Conservation (phyloP, 2,797 vertebrate species). For the Lagocephalus sceleratus region DNA sequence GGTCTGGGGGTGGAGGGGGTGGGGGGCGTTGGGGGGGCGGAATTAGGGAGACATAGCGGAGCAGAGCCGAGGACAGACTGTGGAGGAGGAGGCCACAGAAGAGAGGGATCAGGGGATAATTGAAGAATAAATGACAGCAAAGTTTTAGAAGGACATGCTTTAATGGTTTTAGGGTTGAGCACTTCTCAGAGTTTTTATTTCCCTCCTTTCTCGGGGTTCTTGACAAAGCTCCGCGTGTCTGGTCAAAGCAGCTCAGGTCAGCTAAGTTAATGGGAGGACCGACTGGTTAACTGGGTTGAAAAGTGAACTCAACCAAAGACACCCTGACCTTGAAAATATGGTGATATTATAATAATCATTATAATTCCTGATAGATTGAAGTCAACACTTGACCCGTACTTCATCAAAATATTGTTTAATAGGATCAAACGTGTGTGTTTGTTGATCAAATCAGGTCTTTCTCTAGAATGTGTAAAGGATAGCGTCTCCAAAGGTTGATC, state of each 20-base stretch:
- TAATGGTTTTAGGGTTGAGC: slow-evolving; percentile 68
- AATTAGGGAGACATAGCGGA: slow-evolving; percentile 44
- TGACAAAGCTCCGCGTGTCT: slow-evolving; percentile 44
- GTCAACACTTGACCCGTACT: no score
- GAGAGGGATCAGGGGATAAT: slow-evolving; percentile 55
- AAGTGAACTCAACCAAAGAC: slow-evolving; percentile 46
- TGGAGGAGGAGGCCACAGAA: slow-evolving; percentile 48
- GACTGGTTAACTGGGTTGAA: slow-evolving; percentile 41
- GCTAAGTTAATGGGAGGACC: slow-evolving; percentile 41
- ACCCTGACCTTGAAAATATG: slow-evolving; percentile 31
- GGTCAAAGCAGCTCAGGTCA: slow-evolving; percentile 51
- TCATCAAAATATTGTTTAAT: no score
- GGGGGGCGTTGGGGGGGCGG: slow-evolving; percentile 29
- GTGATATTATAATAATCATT: no score
- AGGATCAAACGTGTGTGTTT: no score
- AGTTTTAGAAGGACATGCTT: slow-evolving; percentile 64
- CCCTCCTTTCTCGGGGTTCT: slow-evolving; percentile 2
- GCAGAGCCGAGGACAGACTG: slow-evolving; percentile 31
- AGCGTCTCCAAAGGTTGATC: no score
- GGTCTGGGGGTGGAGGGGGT: not conserved
- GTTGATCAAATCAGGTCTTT: no score
- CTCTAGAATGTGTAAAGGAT: no score
- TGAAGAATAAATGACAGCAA: slow-evolving; percentile 54
- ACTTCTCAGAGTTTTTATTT: slow-evolving; percentile 40
- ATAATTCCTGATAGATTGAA: no score